Evolutionary conservation across 2,113 vertebrate genomes (phyloP).

Genomic region (Tachycineta bicolor): DNA sequence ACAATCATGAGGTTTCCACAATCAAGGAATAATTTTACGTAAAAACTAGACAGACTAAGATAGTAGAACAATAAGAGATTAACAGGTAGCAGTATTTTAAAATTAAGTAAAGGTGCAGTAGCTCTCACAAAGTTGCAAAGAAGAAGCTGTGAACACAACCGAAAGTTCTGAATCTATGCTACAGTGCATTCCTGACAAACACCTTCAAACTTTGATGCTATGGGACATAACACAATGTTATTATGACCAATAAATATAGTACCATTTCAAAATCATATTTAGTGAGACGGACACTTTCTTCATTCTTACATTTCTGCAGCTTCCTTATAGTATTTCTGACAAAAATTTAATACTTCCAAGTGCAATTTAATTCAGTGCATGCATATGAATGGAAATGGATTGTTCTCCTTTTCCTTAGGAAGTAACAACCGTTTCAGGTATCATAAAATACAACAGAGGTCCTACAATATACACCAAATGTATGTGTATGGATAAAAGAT

Average conservation of each 20-base stretch:
- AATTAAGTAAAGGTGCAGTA: background rate
- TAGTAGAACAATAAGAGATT: background rate
- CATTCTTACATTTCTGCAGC: background rate
- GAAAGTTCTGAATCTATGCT: background rate
- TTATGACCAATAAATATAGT: background rate
- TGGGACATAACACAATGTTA: background rate
- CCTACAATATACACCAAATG: background rate
- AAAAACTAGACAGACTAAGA: background rate
- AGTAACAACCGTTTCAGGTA: background rate
- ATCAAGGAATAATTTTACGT: background rate
- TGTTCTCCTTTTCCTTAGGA: background rate
- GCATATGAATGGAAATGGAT: background rate
- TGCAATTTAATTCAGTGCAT: background rate
- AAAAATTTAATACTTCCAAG: background rate
- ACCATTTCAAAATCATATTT: background rate
- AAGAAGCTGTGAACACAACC: background rate
- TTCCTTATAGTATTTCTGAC: background rate
- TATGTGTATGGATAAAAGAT: background rate
- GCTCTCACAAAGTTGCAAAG: background rate
- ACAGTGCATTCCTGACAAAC: background rate
- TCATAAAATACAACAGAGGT: background rate
- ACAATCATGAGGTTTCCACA: background rate
- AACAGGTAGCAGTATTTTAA: background rate
- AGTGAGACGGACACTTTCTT: background rate
- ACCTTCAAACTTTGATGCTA: background rate